Evolutionary conservation across 2,888 invertebrate genomes (phyloP).

Genomic region (Heterodera filipjevi): DNA sequence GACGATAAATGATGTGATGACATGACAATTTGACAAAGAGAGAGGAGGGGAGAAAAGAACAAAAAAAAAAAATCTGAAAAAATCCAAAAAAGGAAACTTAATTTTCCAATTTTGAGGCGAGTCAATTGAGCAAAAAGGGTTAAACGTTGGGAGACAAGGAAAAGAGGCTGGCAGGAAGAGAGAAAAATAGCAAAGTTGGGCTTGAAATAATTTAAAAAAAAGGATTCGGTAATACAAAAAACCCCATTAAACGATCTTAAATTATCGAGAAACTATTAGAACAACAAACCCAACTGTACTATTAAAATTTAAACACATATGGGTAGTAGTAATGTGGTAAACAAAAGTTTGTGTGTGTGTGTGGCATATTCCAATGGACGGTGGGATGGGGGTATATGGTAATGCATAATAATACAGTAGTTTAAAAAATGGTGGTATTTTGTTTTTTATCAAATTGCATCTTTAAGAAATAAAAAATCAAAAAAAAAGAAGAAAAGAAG

Average conservation of each 20-base stretch:
- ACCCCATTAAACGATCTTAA: neutral
- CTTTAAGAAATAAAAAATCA: neutral
- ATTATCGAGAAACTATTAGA: neutral
- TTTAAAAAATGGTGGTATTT: neutral
- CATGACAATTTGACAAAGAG: no score
- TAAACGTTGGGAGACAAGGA: neutral
- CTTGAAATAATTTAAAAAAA: neutral
- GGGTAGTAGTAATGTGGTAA: neutral
- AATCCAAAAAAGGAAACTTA: neutral
- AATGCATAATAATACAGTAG: no score
- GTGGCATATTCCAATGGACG: neutral
- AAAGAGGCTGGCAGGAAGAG: neutral
- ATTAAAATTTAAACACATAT: neutral
- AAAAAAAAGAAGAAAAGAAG: no score
- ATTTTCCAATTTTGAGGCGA: neutral
- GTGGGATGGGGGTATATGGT: no score
- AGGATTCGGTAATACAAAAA: no score
- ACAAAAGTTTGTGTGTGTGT: no score
- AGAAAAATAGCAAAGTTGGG: neutral
- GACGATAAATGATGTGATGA: no score
- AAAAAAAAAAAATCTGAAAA: neutral
- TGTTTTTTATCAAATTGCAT: slow-evolving; percentile 1
- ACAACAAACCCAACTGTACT: neutral
- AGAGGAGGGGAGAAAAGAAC: neutral
- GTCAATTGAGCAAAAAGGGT: slow-evolving; percentile 15